phyloP scores from a whole-genome alignment of 2,797 vertebrate genomes.

The Acanthurus lineatus region DNA sequence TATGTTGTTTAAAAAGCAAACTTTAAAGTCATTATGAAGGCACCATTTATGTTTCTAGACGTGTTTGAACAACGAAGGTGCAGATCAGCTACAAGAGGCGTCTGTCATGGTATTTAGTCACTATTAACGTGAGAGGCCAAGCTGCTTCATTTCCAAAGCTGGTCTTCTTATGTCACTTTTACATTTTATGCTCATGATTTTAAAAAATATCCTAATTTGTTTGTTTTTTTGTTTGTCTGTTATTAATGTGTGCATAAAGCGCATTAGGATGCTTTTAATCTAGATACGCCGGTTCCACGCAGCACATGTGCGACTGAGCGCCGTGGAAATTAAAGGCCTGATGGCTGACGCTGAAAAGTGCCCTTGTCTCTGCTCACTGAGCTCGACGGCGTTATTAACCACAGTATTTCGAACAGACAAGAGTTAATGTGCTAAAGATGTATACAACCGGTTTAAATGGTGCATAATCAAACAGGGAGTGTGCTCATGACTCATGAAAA shows the following conservation, averaged over 20 bases:
- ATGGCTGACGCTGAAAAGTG: not conserved
- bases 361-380: not conserved
- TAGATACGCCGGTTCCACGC: not conserved
- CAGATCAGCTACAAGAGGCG: constrained; percentile 7
- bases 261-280: not conserved
- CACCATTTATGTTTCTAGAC: not conserved
- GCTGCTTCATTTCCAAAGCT: not conserved
- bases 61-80: constrained; percentile 21
- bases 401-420: not conserved
- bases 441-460: constrained; percentile 37
- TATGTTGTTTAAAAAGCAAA: not conserved
- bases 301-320: not conserved
- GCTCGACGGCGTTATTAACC: constrained; percentile 9
- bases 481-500: constrained; percentile 53
- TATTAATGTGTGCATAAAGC: no score
- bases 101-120: constrained; percentile 1
- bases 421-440: constrained; percentile 26
- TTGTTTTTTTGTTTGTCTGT: no score
- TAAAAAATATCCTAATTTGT: not conserved
- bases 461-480: constrained; percentile 43
- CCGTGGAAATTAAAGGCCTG: constrained; percentile 3
- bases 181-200: not conserved
- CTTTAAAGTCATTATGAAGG: not conserved
- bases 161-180: not conserved
- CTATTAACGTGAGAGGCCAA: not conserved